phyloP scores from a whole-genome alignment of 2,797 vertebrate species.

The Dryobates pubescens region DNA sequence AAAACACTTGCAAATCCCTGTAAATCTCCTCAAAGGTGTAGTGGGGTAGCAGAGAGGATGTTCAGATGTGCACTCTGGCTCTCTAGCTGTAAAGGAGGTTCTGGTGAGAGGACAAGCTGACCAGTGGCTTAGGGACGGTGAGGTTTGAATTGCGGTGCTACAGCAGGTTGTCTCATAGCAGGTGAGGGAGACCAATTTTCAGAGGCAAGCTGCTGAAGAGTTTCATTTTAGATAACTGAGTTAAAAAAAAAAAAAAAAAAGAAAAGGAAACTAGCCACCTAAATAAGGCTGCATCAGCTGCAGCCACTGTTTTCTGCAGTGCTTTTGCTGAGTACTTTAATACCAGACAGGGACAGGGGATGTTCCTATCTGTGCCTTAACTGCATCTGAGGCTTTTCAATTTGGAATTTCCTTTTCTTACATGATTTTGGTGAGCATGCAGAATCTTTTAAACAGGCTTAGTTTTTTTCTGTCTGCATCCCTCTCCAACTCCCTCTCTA shows the following conservation, averaged over 20 bases:
- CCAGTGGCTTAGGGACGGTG: not conserved
- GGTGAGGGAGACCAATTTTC: slow-evolving; percentile 18
- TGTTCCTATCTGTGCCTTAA: slow-evolving; percentile 41
- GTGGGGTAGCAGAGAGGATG: not conserved
- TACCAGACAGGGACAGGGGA: slow-evolving; percentile 11
- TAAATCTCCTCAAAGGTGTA: slow-evolving; percentile 35
- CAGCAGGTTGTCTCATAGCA: not conserved
- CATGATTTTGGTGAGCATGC: not conserved
- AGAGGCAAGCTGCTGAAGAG: slow-evolving; percentile 34
- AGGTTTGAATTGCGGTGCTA: not conserved
- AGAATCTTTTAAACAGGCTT: not conserved
- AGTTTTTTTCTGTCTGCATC: not conserved
- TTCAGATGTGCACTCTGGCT: not conserved
- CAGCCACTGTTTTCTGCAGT: not conserved
- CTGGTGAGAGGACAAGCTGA: not conserved
- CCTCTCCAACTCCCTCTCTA: fast-evolving
- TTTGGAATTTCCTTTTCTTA: slow-evolving; percentile 41
- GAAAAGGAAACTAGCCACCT: not conserved
- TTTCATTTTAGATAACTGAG: slow-evolving; percentile 39
- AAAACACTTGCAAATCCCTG: slow-evolving; percentile 39
- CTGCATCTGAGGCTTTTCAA: slow-evolving; percentile 2
- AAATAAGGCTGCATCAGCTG: not conserved
- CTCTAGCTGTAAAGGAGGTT: not conserved
- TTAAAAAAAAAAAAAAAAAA: not conserved
- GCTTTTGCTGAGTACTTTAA: not conserved